phyloP scores from a whole-genome alignment of 2,113 vertebrate species.

The Pan troglodytes region NHGRI_mPanTro3-v2.1_pri NC_072403.2:17892501-17893000 shows the following conservation, averaged over 20 bases:
- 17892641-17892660: background rate
- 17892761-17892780: background rate
- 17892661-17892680: background rate
- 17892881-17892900: background rate
- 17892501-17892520: background rate
- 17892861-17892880: background rate
- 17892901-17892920: background rate
- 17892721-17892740: background rate
- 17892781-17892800: background rate
- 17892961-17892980: background rate
- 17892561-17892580: background rate
- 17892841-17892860: constrained; percentile 13
- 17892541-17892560: background rate
- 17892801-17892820: background rate
- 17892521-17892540: background rate
- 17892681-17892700: background rate
- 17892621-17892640: background rate
- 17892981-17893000: background rate
- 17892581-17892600: background rate
- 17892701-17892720: background rate
- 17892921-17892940: background rate
- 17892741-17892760: background rate
- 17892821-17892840: background rate
- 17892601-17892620: background rate
- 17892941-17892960: background rate